Conservation (phyloP, 1,140 invertebrate genomes). For the Centruroides sculpturatus region DNA sequence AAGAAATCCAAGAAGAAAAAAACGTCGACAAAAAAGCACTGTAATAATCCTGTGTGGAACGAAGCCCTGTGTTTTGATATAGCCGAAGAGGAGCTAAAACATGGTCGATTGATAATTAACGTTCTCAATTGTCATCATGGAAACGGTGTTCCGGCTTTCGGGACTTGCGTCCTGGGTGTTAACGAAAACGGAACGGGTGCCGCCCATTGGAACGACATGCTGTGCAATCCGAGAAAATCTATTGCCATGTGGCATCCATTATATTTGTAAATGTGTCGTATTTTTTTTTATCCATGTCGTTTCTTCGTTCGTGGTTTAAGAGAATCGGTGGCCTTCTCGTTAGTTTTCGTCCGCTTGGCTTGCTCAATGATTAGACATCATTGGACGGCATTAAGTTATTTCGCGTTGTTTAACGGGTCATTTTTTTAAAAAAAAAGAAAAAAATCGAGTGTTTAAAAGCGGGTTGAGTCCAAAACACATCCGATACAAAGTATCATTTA, state of each 20-base stretch:
- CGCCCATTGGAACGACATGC: slow-evolving; percentile 67
- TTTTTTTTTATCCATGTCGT: no score
- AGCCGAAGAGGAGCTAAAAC: slow-evolving; percentile 53
- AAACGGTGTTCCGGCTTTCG: slow-evolving; percentile 45
- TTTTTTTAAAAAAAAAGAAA: no score
- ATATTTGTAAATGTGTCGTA: slow-evolving; percentile 6
- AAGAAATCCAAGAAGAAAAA: slow-evolving; percentile 43
- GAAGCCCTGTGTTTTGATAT: slow-evolving; percentile 45
- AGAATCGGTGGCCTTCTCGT: no score
- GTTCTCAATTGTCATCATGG: slow-evolving; percentile 82
- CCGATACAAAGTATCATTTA: no score
- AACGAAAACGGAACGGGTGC: slow-evolving; percentile 39
- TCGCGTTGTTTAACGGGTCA: no score
- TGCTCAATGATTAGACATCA: no score
- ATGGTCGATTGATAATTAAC: slow-evolving; percentile 67
- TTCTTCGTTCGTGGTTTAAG: no score
- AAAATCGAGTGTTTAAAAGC: no score
- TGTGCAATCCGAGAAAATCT: slow-evolving; percentile 58
- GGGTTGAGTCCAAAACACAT: no score
- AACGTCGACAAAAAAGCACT: slow-evolving; percentile 39
- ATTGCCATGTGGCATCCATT: slow-evolving; percentile 71
- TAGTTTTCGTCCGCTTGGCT: no score
- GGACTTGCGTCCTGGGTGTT: slow-evolving; percentile 51
- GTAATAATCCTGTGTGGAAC: slow-evolving; percentile 42
- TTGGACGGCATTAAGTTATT: no score